These are phyloP conservation scores for Peromyscus polionotus DNA, from an alignment of 2,113 vertebrate species.

Conservation along the genomic window DNA sequence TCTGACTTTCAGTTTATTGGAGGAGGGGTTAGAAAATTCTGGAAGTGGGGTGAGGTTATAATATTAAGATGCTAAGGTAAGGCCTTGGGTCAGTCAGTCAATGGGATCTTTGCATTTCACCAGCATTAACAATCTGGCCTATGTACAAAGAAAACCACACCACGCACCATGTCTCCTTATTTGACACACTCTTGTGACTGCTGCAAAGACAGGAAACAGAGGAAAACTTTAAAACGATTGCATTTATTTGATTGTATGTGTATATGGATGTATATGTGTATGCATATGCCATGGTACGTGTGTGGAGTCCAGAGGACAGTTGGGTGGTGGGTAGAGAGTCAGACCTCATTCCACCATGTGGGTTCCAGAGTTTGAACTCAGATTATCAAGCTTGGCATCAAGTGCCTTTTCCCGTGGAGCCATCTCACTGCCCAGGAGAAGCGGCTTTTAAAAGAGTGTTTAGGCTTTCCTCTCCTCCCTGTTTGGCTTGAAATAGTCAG, in stretches of 20 bases:
- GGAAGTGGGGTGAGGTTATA: not conserved
- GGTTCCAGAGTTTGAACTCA: not conserved
- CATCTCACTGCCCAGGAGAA: not conserved
- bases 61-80: not conserved
- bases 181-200: not conserved
- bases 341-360: not conserved
- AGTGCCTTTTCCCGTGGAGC: not conserved
- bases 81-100: not conserved
- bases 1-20: not conserved
- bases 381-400: not conserved
- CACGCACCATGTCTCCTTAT: not conserved
- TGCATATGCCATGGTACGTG: not conserved
- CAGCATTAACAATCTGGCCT: not conserved
- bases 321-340: not conserved
- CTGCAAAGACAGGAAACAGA: not conserved
- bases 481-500: not conserved
- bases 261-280: not conserved
- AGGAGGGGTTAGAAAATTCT: not conserved
- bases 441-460: conserved; percentile 26
- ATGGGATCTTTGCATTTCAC: not conserved
- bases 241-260: not conserved
- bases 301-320: not conserved
- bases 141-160: not conserved
- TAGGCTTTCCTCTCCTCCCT: conserved; percentile 3
- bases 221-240: not conserved